A percentile compares a stretch with the other conserved stretches of the same genome.
These are phyloP conservation scores for Diarsia rubi DNA, from an alignment of 2,888 invertebrate genomes.

Conservation along the genomic window DNA sequence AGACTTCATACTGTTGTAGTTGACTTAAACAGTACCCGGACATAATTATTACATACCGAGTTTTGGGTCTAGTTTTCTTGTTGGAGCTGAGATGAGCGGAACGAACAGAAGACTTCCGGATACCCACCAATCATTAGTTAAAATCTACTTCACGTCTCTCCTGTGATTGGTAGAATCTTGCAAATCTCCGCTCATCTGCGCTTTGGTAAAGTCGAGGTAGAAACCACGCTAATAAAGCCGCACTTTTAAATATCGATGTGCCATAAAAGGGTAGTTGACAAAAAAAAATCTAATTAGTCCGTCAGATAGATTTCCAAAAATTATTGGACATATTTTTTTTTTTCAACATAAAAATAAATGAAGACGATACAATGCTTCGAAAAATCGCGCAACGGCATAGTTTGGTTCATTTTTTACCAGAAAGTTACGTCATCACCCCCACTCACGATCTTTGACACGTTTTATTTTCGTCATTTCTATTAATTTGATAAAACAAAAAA, in stretches of 20 bases:
- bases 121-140: background rate
- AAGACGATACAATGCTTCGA: too few species aligned
- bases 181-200: background rate
- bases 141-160: background rate
- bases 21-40: slow-evolving; percentile 6
- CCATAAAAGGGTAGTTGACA: too few species aligned
- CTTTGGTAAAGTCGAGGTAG: background rate
- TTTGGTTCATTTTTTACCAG: too few species aligned
- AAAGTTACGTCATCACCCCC: too few species aligned
- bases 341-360: too few species aligned
- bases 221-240: background rate
- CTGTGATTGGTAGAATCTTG: background rate
- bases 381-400: too few species aligned
- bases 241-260: background rate
- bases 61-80: background rate
- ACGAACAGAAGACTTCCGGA: background rate
- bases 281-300: too few species aligned
- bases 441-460: too few species aligned
- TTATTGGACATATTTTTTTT: too few species aligned
- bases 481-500: too few species aligned
- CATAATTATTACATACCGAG: background rate
- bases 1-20: slow-evolving; percentile 17
- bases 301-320: too few species aligned
- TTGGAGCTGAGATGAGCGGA: background rate
- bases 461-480: too few species aligned